These are phyloP conservation scores for Cotesia vestalis DNA, from an alignment of 1,140 invertebrate genomes.

Conservation along the genomic window DNA sequence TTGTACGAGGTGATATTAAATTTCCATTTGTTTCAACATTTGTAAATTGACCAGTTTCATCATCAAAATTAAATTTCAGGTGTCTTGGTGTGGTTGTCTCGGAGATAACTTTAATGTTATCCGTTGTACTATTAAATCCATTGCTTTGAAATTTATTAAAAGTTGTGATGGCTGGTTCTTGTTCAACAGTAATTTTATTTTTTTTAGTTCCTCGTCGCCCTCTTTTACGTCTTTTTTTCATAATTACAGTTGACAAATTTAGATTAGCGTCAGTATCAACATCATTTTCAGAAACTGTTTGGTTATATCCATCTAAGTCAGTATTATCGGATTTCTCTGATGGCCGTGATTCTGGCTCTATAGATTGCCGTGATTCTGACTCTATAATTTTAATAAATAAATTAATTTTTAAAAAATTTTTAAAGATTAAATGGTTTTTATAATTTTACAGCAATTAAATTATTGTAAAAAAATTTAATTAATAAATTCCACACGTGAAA, in stretches of 20 bases:
- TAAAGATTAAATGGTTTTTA: too few species aligned
- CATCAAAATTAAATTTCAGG: conserved; percentile 20
- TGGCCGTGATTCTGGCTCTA: conserved; percentile 35
- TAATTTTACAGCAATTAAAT: too few species aligned
- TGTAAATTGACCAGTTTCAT: conserved; percentile 7
- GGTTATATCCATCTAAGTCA: background rate
- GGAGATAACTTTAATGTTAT: background rate
- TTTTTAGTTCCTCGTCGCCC: conserved; percentile 38
- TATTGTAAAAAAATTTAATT: too few species aligned
- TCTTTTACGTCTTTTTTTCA: conserved; percentile 44
- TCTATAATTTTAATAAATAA: too few species aligned
- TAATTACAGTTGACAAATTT: background rate
- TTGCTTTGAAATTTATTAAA: conserved; percentile 48
- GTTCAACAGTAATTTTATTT: conserved; percentile 28
- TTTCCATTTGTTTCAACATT: background rate
- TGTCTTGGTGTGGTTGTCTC: conserved; percentile 27
- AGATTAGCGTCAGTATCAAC: conserved; percentile 26
- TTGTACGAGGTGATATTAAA: background rate
- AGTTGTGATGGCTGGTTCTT: conserved; percentile 2
- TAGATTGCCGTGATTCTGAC: background rate
- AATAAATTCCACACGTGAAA: too few species aligned
- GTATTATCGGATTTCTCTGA: conserved; percentile 31
- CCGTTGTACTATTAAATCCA: conserved; percentile 42
- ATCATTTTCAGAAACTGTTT: conserved; percentile 19
- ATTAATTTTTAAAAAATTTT: too few species aligned